Base-by-base conservation (phyloP, 2,797 vertebrate species). In the Pogoniulus pusillus region DNA sequence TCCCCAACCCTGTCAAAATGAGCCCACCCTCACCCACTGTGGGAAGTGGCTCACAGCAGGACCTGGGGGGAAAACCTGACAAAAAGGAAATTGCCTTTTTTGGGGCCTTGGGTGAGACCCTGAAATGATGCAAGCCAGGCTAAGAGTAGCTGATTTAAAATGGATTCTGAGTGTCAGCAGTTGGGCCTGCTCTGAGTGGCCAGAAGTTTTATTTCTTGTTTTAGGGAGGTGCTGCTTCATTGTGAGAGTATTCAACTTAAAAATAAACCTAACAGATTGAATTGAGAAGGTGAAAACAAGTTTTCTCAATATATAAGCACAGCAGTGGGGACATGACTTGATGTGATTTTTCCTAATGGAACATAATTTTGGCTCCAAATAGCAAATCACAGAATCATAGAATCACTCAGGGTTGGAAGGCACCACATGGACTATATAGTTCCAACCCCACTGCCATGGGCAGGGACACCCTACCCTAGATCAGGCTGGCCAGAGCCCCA, bases 271-370 rank as follows among this genome's bases (percentile, higher is more conserved):
- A 87, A 51, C 24, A 39, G 60, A 87, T 72, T 12, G 22, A 62
- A 84, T 62, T 95, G 85, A 96, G 88, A 95, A 95, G 90, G 93
- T 96, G 91, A 89, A 95, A 96, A 94, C 26, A 82, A 65, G 63
- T 62, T 96, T 89, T 96, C 82, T 90, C 74, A 53, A 81, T 65
- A 93, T 91, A 79, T 94, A 97, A 96, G 97, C 68, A 90, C 60
- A 80, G 55, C 71, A 85, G 69, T 57, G 73, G 85, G 89, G 73
- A 73, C 91, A 82, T 76, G 60, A 79, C 74, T 92, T 92, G 83
- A 88, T 91, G 68, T 93, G 79, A 92, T 79, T 96, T 96, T 82
- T 91, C 75, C 87, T 77, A 72, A 78, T 71, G 89, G 91, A 96
- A 96, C 47, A 23, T 22, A 54, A 68, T 94, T 93, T 94, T 93